Evolutionary conservation across 2,797 vertebrate species (phyloP), one percentile per base, ranked within the genome.

Genomic region (Betta splendens): DNA sequence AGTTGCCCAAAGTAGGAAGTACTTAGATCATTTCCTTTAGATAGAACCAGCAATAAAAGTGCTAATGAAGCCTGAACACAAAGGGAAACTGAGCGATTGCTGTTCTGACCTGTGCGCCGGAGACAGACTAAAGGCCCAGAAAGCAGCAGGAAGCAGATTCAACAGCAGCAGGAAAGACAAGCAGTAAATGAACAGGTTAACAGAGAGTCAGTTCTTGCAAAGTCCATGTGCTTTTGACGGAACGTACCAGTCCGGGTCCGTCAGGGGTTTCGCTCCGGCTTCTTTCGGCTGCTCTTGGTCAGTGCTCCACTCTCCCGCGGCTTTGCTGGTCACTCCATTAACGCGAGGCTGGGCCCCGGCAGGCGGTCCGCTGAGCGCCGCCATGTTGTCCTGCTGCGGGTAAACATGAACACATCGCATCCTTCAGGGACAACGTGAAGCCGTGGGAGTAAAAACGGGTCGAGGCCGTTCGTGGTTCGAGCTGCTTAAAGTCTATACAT

Each of bases 21-120:
- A n/a, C n/a, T n/a, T n/a, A n/a, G n/a, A n/a, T n/a, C n/a, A n/a
- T n/a, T n/a, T n/a, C n/a, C n/a, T n/a, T n/a, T n/a, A n/a, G n/a
- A n/a, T n/a, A n/a, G n/a, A n/a, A n/a, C n/a, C n/a, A n/a, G n/a
- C n/a, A n/a, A n/a, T n/a, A n/a, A n/a, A n/a, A n/a, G n/a, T n/a
- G n/a, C n/a, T n/a, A n/a, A n/a, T n/a, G n/a, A n/a, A n/a, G n/a
- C n/a, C 43, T 47, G 26, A 33, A 68, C 62, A 61, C 6, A 33
- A 60, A 7, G 10, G 5, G 10, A 52, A 58, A 58, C 18, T 6
- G 29, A 53, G 56, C 46, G 12, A 5, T 31, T 60, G 29, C 48
- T 52, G 29, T 54, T 90, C 90, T 87, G 64, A 93, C 92, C 92
- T 92, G 89, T 90, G 86, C 11, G 88, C 77, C 57, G 81, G 56